Evolutionary conservation across 1,140 invertebrate species (phyloP).

Genomic region (Asbolus verrucosus): DNA sequence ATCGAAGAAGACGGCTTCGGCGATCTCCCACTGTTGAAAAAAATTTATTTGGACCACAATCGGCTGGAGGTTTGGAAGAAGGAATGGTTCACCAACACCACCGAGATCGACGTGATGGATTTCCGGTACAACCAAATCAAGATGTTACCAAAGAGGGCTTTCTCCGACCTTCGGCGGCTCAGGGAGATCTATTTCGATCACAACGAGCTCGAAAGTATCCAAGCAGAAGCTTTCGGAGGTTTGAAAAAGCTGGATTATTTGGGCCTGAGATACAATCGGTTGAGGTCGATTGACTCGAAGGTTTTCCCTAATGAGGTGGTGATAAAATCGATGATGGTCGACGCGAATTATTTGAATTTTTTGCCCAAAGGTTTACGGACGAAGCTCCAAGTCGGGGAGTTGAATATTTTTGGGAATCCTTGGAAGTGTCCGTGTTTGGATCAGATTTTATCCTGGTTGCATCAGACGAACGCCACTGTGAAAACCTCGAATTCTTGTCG

Average conservation of each 20-base stretch:
- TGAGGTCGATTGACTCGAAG: slow-evolving; percentile 13
- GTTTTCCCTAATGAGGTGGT: slow-evolving; percentile 17
- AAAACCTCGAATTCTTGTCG: background rate
- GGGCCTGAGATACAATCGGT: slow-evolving; percentile 42
- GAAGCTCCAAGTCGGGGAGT: background rate
- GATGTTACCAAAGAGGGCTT: slow-evolving; percentile 11
- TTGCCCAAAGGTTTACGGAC: slow-evolving; percentile 3
- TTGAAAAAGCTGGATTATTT: slow-evolving; percentile 31
- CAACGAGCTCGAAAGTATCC: slow-evolving; percentile 32
- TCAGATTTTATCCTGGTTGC: slow-evolving; percentile 10
- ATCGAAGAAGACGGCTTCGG: slow-evolving; percentile 23
- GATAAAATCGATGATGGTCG: slow-evolving; percentile 13
- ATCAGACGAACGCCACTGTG: slow-evolving; percentile 21
- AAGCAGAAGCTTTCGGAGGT: slow-evolving; percentile 22
- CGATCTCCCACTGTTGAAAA: background rate
- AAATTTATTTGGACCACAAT: slow-evolving; percentile 15
- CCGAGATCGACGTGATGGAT: slow-evolving; percentile 26
- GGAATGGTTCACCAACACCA: slow-evolving; percentile 39
- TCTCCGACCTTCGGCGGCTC: slow-evolving; percentile 23
- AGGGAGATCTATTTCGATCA: slow-evolving; percentile 39
- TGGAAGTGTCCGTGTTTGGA: slow-evolving; percentile 45
- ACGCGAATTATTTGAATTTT: slow-evolving; percentile 39
- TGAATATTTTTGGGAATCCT: slow-evolving; percentile 31
- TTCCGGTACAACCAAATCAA: slow-evolving; percentile 40
- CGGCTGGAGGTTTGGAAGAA: background rate